These are phyloP conservation scores for Leptopilina clavipes DNA, from an alignment of 1,140 invertebrate genomes.

Conservation along the genomic window DNA sequence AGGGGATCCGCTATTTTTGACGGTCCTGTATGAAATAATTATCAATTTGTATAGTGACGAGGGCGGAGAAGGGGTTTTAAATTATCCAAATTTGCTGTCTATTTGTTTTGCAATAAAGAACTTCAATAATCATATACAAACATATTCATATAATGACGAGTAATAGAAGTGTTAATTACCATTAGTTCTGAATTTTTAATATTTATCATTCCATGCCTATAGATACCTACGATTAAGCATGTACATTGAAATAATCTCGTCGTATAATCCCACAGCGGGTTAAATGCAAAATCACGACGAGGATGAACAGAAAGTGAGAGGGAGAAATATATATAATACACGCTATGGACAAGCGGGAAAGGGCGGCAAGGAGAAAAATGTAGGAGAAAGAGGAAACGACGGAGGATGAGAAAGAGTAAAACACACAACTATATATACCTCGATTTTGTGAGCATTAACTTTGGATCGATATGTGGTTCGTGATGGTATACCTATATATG, in stretches of 20 bases:
- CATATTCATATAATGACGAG: not conserved
- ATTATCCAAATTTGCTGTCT: too few relatives aligned
- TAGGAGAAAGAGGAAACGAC: conserved; percentile 44
- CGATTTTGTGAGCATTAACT: conserved; percentile 66
- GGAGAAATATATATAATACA: not conserved
- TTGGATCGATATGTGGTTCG: conserved; percentile 69
- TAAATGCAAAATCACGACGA: not conserved
- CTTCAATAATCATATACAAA: too few relatives aligned
- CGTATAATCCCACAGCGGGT: not conserved
- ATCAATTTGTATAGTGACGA: too few relatives aligned
- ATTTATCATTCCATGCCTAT: not conserved
- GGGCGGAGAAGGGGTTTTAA: too few relatives aligned
- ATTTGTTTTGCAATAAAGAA: too few relatives aligned
- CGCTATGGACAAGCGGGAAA: conserved; percentile 41
- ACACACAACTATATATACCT: conserved; percentile 48
- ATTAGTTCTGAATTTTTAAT: not conserved
- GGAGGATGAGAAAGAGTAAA: conserved; percentile 45
- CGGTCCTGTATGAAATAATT: too few relatives aligned
- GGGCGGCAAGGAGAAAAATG: conserved; percentile 48
- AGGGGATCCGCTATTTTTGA: too few relatives aligned
- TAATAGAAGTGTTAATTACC: not conserved
- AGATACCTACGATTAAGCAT: not conserved
- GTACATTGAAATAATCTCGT: not conserved
- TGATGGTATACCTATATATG: conserved; percentile 43
- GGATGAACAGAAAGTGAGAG: conserved; percentile 16